Percentiles rank a stretch among this genome's conserved stretches.
These are phyloP conservation scores for Embiotoca jacksoni DNA, from an alignment of 2,113 vertebrate species.

Conservation along the genomic window DNA sequence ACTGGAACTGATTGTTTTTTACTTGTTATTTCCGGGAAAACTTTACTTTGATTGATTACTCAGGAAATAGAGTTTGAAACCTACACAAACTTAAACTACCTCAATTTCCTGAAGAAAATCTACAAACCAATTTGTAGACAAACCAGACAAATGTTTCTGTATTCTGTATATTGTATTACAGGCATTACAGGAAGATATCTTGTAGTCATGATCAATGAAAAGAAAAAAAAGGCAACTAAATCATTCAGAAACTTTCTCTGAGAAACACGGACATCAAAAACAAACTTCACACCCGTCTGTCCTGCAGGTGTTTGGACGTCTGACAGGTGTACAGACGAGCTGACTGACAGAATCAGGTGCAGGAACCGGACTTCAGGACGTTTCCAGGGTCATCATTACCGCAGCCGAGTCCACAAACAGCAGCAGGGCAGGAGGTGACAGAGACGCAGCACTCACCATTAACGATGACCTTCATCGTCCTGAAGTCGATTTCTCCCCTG, in stretches of 20 bases:
- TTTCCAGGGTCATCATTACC: background rate
- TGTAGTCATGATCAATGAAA: too few species aligned
- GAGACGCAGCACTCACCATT: slow-evolving; percentile 88
- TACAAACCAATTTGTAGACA: too few species aligned
- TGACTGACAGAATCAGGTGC: too few species aligned
- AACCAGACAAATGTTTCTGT: too few species aligned
- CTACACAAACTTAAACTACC: background rate
- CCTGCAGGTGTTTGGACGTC: background rate
- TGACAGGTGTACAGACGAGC: background rate
- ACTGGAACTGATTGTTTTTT: background rate
- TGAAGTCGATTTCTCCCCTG: slow-evolving; percentile 96
- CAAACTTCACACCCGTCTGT: too few species aligned
- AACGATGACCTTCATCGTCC: slow-evolving; percentile 92
- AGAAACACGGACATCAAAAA: too few species aligned
- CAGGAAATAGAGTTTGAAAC: background rate
- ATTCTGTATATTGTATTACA: too few species aligned
- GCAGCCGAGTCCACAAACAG: background rate
- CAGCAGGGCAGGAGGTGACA: background rate
- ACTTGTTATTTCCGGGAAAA: background rate
- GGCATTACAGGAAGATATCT: too few species aligned
- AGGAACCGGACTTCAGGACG: background rate
- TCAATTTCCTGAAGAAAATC: too few species aligned
- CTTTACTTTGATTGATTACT: too few species aligned
- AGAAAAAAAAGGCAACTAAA: too few species aligned
- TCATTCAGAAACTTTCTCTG: too few species aligned